Percentiles rank a stretch among this genome's conserved stretches.
These are phyloP conservation scores for Bursaphelenchus okinawaensis DNA, from an alignment of 2,888 invertebrate genomes.

Conservation along the genomic window DNA sequence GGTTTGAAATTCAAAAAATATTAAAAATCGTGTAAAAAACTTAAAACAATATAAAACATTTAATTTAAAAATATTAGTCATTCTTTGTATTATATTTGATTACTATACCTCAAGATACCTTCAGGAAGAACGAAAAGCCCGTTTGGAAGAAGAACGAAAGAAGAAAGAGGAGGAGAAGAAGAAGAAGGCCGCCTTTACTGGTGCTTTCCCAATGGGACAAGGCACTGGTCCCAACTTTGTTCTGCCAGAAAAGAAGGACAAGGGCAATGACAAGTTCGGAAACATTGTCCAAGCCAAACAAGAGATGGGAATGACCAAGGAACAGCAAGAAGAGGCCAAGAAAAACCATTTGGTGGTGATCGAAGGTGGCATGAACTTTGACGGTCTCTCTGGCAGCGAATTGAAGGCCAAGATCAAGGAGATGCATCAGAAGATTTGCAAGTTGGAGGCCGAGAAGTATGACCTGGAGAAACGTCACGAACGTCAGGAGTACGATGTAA, in stretches of 20 bases:
- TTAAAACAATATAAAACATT: no score
- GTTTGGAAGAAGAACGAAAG: slow-evolving; percentile 43
- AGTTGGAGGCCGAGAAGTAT: slow-evolving; percentile 54
- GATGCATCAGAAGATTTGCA: slow-evolving; percentile 51
- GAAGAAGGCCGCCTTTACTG: slow-evolving; percentile 34
- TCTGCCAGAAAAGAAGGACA: slow-evolving; percentile 40
- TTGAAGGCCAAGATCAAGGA: slow-evolving; percentile 52
- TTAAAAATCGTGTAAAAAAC: no score
- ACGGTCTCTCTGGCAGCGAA: slow-evolving; percentile 34
- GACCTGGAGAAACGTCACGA: slow-evolving; percentile 57
- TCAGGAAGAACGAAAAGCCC: slow-evolving; percentile 46
- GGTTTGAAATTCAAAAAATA: no score
- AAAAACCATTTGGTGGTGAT: slow-evolving; percentile 9
- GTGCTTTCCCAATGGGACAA: slow-evolving; percentile 17
- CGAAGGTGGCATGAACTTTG: slow-evolving; percentile 13
- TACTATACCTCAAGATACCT: slow-evolving; percentile 2
- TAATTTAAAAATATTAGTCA: not conserved
- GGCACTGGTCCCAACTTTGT: slow-evolving; percentile 51
- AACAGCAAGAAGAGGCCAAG: slow-evolving; percentile 97
- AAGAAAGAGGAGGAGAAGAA: slow-evolving; percentile 52
- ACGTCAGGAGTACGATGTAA: slow-evolving; percentile 54
- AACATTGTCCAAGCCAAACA: slow-evolving; percentile 83
- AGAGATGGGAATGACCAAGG: slow-evolving; percentile 98
- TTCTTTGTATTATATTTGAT: not conserved
- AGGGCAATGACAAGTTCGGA: slow-evolving; percentile 59